A percentile compares a stretch with the other conserved stretches of the same genome.
Evolutionary conservation across 2,113 vertebrate species (phyloP).

Genomic region (Sebastes fasciatus): DNA sequence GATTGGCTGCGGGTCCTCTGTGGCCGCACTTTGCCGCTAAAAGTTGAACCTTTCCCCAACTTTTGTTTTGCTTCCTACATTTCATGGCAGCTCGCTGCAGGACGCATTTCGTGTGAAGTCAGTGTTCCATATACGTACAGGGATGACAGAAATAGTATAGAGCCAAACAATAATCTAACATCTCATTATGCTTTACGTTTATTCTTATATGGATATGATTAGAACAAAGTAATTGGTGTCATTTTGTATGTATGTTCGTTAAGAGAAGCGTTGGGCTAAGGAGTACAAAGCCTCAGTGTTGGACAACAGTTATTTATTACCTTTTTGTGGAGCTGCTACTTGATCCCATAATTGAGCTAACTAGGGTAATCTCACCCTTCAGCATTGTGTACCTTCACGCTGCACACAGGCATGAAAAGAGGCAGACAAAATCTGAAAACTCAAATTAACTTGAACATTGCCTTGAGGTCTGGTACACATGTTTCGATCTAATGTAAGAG

Average conservation of each 20-base stretch:
- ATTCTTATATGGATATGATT: background rate
- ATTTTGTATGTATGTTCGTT: background rate
- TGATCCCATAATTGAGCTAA: conserved; percentile 13
- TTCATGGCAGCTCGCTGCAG: no score
- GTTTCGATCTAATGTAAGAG: background rate
- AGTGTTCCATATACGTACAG: background rate
- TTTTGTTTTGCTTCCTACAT: no score
- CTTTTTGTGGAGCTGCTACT: conserved; percentile 1
- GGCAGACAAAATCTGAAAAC: background rate
- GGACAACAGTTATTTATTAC: background rate
- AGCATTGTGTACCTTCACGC: background rate
- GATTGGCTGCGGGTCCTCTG: no score
- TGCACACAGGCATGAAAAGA: background rate
- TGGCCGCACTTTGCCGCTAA: no score
- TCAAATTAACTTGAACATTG: background rate
- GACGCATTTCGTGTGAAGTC: no score
- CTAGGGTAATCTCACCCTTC: background rate
- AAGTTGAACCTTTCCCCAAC: no score
- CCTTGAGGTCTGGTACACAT: background rate
- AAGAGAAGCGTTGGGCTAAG: background rate
- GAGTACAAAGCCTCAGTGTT: background rate
- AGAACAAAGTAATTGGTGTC: background rate
- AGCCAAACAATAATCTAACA: background rate
- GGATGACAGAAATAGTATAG: background rate
- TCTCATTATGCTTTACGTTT: background rate